Base-by-base conservation (phyloP, 2,113 vertebrate genomes). In the Donacobius atricapilla region DNA sequence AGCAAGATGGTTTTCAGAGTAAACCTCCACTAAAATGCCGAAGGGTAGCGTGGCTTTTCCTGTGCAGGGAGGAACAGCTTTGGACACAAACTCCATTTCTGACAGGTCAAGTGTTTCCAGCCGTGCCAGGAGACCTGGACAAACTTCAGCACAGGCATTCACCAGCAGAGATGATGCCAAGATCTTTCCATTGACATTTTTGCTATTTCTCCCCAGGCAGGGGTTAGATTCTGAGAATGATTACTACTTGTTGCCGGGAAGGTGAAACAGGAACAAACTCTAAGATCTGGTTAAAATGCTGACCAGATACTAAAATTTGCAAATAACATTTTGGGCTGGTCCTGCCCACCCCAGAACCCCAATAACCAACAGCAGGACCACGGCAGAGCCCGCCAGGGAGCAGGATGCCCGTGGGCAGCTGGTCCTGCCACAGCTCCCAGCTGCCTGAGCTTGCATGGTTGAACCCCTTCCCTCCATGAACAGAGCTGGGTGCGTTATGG, bases 41-140 rank as follows among this genome's bases (percentile, higher is more conserved):
- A 54, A 58, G 56, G 18, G 19, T 56, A 72, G 6, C 0, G 0
- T 19, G 39, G 39, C 77, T 88, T 90, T 66, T 66, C 50, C 50
- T 53, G 66, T 7, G 4, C 37, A 44, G 68, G 51, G 15, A 68
- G 27, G 35, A 92, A 24, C 30, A 47, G 4, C 31, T 75, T n/a
- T 5, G 72, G 19, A 70, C 51, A 42, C 1, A 1, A 75, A n/a
- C n/a, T 89, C 91, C 77, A 95, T 94, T 96, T 95, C 89, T 96
- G 91, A 93, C 81, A 40, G 81, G 91, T 96, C 96, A 97, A 89
- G 83, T 2, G 65, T 93, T 94, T 76, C 83, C 81, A 96, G 70
- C 40, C 69, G 71, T 57, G 77, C 37, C 69, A 93, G 65, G 47
- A 48, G 70, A 87, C 81, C 70, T 82, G 89, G 72, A 60, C 20